Evolutionary conservation across 2,797 vertebrate species (phyloP).

Genomic region (Anomalospiza imberbis): DNA sequence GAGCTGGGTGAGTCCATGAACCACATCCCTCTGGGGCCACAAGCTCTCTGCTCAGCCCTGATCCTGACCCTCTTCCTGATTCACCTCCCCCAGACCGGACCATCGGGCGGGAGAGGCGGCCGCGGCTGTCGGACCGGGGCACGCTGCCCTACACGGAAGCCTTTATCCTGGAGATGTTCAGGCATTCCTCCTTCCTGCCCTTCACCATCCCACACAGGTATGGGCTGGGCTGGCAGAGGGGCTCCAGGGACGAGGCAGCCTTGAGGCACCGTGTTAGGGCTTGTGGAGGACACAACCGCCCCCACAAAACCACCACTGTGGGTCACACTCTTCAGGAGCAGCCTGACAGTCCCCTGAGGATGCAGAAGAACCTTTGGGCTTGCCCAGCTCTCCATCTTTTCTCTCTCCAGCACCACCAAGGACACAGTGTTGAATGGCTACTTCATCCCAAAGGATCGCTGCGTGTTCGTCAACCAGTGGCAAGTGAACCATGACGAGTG

Average conservation of each 20-base stretch:
- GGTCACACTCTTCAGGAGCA: neutral
- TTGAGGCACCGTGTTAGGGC: neutral
- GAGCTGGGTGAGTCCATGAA: constrained; percentile 78
- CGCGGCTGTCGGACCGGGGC: constrained; percentile 77
- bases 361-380: neutral
- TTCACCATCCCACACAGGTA: constrained; percentile 93
- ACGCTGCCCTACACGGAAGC: constrained; percentile 81
- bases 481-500: constrained; percentile 90
- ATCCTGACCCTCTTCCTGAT: neutral
- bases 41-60: neutral
- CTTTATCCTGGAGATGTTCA: constrained; percentile 86
- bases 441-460: constrained; percentile 86
- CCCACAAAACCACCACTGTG: neutral
- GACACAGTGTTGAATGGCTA: constrained; percentile 85
- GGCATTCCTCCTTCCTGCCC: constrained; percentile 87
- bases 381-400: neutral
- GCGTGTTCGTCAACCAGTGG: constrained; percentile 92
- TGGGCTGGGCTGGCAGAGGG: neutral
- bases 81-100: constrained; percentile 68
- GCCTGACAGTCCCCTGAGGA: neutral
- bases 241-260: neutral
- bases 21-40: fast-evolving
- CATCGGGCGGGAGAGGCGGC: constrained; percentile 75
- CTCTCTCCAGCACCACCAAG: constrained; percentile 79
- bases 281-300: neutral